These are phyloP conservation scores for Charaxes varanes DNA, from an alignment of 1,140 invertebrate species.

Conservation along the genomic window DNA sequence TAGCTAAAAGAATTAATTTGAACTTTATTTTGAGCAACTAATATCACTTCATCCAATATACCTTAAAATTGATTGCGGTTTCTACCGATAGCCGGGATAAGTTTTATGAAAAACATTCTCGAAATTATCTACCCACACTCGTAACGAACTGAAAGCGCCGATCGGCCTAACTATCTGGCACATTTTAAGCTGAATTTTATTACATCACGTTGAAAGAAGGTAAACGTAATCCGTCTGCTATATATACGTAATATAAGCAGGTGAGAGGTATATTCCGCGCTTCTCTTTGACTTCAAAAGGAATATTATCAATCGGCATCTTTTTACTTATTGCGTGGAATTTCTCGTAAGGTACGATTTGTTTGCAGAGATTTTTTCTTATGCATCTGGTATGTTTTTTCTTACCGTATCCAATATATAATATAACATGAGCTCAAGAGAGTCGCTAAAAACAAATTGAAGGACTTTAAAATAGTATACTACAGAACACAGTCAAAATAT, in stretches of 20 bases:
- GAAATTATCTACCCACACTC: constrained; percentile 6
- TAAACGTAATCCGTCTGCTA: constrained; percentile 41
- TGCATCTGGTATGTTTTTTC: too few relatives aligned
- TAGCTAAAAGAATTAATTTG: too few relatives aligned
- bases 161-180: constrained; percentile 40
- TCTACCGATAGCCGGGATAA: neutral
- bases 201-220: constrained; percentile 66
- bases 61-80: neutral
- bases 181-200: constrained; percentile 72
- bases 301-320: constrained; percentile 12
- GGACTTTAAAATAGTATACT: too few relatives aligned
- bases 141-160: constrained; percentile 8
- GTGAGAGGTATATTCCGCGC: constrained; percentile 16
- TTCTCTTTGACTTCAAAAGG: constrained; percentile 13
- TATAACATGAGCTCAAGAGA: too few relatives aligned
- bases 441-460: too few relatives aligned
- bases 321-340: constrained; percentile 1
- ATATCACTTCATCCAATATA: too few relatives aligned
- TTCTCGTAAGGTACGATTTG: too few relatives aligned
- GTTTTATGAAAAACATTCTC: neutral
- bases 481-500: too few relatives aligned
- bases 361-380: too few relatives aligned
- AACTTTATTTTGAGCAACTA: too few relatives aligned
- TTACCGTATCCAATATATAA: too few relatives aligned
- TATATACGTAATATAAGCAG: constrained; percentile 21